Evolutionary conservation across 2,797 vertebrate genomes (phyloP), one percentile per base, ranked within the genome.

Genomic region (Emys orbicularis): DNA sequence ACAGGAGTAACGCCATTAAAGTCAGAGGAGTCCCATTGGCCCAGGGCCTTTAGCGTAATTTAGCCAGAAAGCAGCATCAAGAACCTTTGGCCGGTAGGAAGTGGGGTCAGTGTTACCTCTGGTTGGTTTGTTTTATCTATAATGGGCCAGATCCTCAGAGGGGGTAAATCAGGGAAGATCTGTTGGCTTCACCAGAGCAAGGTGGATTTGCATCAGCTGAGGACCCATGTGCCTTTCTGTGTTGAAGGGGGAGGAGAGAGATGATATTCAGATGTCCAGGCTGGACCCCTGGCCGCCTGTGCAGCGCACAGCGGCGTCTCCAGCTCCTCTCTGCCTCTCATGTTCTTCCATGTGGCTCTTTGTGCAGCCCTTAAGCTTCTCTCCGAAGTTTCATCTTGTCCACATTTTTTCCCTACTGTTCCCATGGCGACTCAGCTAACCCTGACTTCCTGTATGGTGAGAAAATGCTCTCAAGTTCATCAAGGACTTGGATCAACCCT

Each of bases 341-440:
- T 21, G 2, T 21, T 12, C 52, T 18, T 52, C 79, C 23, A 11
- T 27, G 52, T 25, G 44, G 21, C 34, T 65, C 57, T 53, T 47
- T 61, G 27, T 37, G 6, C n/a, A 49, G 19, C 82, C 76, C 5
- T 41, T 25, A 6, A 1, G 4, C 87, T 41, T 18, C 76, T 49
- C 31, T 3, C 19, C 1, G 23, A 0, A 3, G 9, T 76, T 12
- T 18, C 16, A 19, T 41, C 19, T 16, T 16, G 16, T 59, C 21
- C 81, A 21, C 1, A 0, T 47, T 11, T n/a, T 65, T 76, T n/a
- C 84, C 89, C 81, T 83, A 77, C 37, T 31, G 81, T 92, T 84
- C 47, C 86, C 86, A 84, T 92, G 41, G 81, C 19, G 54, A 79
- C 77, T 8, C 52, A 19, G 4, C 41, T 53, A 21, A 8, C 8